phyloP scores from a whole-genome alignment of 2,797 vertebrate species.

The Novumbra hubbsi region DNA sequence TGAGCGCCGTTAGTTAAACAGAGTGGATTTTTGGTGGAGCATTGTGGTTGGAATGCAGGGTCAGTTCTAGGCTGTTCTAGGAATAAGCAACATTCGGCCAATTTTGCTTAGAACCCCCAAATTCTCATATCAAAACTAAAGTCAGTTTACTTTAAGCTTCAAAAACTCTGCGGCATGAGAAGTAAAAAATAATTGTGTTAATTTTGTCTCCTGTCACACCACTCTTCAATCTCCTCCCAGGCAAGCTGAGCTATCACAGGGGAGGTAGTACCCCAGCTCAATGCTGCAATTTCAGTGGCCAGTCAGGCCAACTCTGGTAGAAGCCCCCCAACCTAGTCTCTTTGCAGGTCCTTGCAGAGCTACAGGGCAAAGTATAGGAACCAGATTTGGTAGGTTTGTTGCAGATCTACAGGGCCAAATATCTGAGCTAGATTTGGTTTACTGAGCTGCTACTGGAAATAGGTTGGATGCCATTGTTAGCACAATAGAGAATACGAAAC shows the following conservation, averaged over 20 bases:
- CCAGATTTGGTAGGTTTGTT: neutral
- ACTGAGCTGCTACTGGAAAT: neutral
- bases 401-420: neutral
- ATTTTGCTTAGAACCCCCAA: too few species aligned
- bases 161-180: neutral
- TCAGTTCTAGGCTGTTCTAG: too few species aligned
- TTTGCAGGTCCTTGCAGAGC: neutral
- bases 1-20: too few species aligned
- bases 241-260: neutral
- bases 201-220: neutral
- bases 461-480: neutral
- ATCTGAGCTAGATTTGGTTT: neutral
- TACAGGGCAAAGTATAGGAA: neutral
- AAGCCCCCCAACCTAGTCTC: neutral
- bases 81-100: too few species aligned
- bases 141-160: neutral
- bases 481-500: neutral
- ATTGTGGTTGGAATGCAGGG: too few species aligned
- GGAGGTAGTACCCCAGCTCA: neutral
- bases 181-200: neutral
- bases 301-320: neutral
- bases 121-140: neutral
- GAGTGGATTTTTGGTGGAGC: too few species aligned
- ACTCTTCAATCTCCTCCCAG: neutral
- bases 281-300: neutral